Conservation (phyloP, 23 tunicate species). For the Phallusia fumigata region DNA sequence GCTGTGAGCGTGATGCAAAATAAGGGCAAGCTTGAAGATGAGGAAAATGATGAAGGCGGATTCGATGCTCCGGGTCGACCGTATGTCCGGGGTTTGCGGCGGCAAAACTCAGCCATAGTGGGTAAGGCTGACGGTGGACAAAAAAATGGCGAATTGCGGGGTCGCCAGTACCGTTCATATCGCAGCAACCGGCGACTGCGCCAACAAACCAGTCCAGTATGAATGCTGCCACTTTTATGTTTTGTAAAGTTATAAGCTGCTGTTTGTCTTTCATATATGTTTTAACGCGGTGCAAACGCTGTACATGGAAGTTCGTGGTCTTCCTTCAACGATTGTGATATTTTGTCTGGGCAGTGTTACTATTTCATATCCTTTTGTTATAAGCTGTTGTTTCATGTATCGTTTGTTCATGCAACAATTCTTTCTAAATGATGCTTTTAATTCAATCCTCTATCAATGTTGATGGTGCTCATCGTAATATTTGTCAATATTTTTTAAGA, state of each 20-base stretch:
- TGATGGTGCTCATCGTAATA: no score
- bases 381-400: not conserved
- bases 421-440: no score
- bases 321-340: not conserved
- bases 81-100: slow-evolving; percentile 45
- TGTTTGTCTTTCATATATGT: not conserved
- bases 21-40: not conserved
- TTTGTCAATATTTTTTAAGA: not conserved
- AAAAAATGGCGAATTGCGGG: slow-evolving; percentile 19
- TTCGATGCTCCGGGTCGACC: slow-evolving; percentile 54
- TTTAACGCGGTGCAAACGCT: not conserved
- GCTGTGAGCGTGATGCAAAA: slow-evolving; percentile 18
- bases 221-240: slow-evolving; percentile 4
- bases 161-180: slow-evolving; percentile 50
- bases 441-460: no score
- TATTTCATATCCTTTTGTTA: not conserved
- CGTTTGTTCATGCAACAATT: not conserved
- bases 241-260: not conserved
- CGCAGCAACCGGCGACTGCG: slow-evolving; percentile 11
- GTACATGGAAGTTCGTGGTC: not conserved
- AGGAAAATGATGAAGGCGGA: slow-evolving; percentile 64
- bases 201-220: slow-evolving; percentile 59
- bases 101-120: slow-evolving; percentile 57
- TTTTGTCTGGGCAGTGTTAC: slow-evolving; percentile 8
- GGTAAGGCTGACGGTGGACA: not conserved